Evolutionary conservation across 2,797 vertebrate species (phyloP).

Genomic region (Lateolabrax maculatus): DNA sequence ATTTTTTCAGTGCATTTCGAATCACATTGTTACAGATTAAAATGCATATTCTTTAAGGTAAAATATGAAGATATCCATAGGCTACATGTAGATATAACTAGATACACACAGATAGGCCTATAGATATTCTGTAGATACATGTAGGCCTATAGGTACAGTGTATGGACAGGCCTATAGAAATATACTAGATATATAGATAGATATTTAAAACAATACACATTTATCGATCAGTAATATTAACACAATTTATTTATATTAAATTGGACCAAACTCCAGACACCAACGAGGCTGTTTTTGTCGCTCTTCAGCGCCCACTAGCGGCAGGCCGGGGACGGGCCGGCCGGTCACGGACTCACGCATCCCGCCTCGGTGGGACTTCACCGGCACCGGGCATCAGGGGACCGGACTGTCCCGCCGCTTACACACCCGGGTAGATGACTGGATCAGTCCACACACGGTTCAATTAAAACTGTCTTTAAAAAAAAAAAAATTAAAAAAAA

Average conservation of each 20-base stretch:
- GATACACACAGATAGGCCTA: not conserved
- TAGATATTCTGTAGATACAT: not conserved
- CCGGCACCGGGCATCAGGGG: conserved; percentile 11
- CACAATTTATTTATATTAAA: not conserved
- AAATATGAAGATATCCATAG: not conserved
- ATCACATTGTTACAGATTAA: not conserved
- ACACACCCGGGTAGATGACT: no score
- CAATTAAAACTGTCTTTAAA: not conserved
- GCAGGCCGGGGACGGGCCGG: not conserved
- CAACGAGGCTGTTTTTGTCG: not conserved
- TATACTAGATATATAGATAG: not conserved
- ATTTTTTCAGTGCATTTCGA: not conserved
- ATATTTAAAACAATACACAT: no score
- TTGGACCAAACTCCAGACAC: not conserved
- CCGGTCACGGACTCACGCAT: conserved; percentile 23
- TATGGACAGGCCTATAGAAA: not conserved
- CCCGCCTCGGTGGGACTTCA: conserved; percentile 22
- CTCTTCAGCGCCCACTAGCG: conserved; percentile 51
- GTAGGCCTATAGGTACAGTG: not conserved
- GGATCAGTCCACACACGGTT: not conserved
- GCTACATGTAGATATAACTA: not conserved
- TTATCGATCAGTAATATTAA: not conserved
- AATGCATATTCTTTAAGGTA: not conserved
- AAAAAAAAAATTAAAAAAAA: not conserved
- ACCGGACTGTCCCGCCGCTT: conserved; percentile 5